phyloP scores from a whole-genome alignment of 2,888 invertebrate species.

The Microctonus hyperodae region DNA sequence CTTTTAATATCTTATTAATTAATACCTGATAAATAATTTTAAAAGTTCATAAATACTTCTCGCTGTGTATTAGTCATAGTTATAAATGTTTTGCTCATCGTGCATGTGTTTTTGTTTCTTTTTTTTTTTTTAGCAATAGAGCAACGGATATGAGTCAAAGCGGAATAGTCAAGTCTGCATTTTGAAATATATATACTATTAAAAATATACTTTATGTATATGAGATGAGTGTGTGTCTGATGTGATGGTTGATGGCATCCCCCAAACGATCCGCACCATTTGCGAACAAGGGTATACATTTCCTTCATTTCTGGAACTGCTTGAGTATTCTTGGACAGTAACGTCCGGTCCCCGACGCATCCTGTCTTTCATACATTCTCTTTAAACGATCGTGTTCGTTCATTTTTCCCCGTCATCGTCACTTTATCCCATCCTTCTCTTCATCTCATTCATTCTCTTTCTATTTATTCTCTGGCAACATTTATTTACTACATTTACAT shows the following conservation, averaged over 20 bases:
- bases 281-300: slow-evolving; percentile 43
- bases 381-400: slow-evolving; percentile 27
- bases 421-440: background rate
- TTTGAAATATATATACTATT: slow-evolving; percentile 26
- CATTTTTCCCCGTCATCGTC: slow-evolving; percentile 18
- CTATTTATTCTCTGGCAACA: too few relatives aligned
- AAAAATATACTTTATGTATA: slow-evolving; percentile 27
- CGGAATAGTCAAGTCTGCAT: slow-evolving; percentile 14
- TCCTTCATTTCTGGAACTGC: slow-evolving; percentile 61
- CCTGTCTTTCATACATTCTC: slow-evolving; percentile 52
- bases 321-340: slow-evolving; percentile 54
- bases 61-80: too few relatives aligned
- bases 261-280: background rate
- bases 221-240: background rate
- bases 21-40: too few relatives aligned
- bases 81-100: background rate
- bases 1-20: too few relatives aligned
- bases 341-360: slow-evolving; percentile 56
- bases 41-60: too few relatives aligned
- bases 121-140: slow-evolving; percentile 7
- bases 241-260: background rate
- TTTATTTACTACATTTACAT: too few relatives aligned
- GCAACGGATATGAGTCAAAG: slow-evolving; percentile 5
- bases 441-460: background rate
- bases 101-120: background rate